Conservation (phyloP, 2,113 vertebrate species). For the Gymnogyps californianus region DNA sequence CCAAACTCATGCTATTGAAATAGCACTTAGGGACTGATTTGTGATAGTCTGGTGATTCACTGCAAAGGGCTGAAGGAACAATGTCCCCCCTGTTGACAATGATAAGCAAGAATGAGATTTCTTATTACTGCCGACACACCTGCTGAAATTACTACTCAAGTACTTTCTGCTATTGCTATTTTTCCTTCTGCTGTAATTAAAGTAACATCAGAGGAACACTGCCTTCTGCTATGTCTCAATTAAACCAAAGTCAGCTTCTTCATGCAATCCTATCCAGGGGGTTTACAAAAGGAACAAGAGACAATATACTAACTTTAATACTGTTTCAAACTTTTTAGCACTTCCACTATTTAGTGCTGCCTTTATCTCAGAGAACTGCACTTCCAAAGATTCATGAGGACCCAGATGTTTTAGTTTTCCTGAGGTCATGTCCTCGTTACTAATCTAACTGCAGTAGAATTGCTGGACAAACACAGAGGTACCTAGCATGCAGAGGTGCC, state of each 20-base stretch:
- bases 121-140: not conserved
- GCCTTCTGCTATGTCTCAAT: not conserved
- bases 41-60: slow-evolving; percentile 11
- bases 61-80: slow-evolving; percentile 7
- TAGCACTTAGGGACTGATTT: not conserved
- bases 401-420: not conserved
- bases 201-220: slow-evolving; percentile 12
- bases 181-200: slow-evolving; percentile 44
- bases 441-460: not conserved
- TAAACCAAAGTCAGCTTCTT: not conserved
- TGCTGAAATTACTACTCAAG: slow-evolving; percentile 38
- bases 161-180: not conserved
- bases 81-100: not conserved
- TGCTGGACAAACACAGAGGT: not conserved
- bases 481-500: not conserved
- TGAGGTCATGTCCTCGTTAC: not conserved
- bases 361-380: not conserved
- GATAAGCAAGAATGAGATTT: slow-evolving; percentile 32
- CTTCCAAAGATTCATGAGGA: not conserved
- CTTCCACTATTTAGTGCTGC: not conserved
- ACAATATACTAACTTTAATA: not conserved
- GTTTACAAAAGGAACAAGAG: not conserved
- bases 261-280: not conserved
- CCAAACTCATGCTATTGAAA: not conserved
- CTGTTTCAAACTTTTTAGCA: not conserved